Percentiles rank a stretch among this genome's conserved stretches.
Conservation (phyloP, 2,888 invertebrate species). For the Andricus quercusramuli region DNA sequence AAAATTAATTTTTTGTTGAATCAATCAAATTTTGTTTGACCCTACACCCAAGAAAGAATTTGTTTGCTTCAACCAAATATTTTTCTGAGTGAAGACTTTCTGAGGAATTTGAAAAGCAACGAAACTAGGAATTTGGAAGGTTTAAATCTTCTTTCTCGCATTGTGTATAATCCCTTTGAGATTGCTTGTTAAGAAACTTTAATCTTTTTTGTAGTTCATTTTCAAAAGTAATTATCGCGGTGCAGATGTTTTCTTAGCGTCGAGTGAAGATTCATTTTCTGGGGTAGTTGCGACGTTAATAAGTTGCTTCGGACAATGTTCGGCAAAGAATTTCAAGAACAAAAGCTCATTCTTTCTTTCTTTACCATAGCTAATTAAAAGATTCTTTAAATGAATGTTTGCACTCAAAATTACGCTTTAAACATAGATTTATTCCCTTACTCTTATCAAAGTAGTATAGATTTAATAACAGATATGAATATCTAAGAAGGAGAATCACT, state of each 20-base stretch:
- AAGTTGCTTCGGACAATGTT: slow-evolving; percentile 34
- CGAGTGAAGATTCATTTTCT: slow-evolving; percentile 34
- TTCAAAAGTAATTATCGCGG: slow-evolving; percentile 31
- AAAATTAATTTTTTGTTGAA: too few relatives aligned
- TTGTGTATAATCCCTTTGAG: slow-evolving; percentile 4
- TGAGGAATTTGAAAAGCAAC: background rate
- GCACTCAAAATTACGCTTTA: background rate
- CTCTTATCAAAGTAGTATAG: background rate
- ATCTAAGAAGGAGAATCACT: background rate
- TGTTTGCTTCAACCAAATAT: too few relatives aligned
- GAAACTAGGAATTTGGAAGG: background rate
- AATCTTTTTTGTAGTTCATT: slow-evolving; percentile 29
- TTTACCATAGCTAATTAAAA: background rate
- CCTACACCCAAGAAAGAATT: too few relatives aligned
- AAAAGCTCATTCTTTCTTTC: slow-evolving; percentile 14
- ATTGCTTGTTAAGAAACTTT: slow-evolving; percentile 25
- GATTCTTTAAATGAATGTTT: background rate
- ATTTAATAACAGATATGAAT: slow-evolving; percentile 3
- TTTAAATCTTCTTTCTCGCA: background rate
- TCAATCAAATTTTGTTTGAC: too few relatives aligned
- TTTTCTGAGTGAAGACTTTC: too few relatives aligned
- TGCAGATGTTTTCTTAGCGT: slow-evolving; percentile 25
- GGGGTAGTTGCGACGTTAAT: slow-evolving; percentile 32
- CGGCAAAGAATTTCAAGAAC: slow-evolving; percentile 23
- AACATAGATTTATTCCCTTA: background rate